Evolutionary conservation across 1,140 invertebrate species (phyloP), one percentile per base, ranked within the genome.

Genomic region (Harpegnathos saltator): DNA sequence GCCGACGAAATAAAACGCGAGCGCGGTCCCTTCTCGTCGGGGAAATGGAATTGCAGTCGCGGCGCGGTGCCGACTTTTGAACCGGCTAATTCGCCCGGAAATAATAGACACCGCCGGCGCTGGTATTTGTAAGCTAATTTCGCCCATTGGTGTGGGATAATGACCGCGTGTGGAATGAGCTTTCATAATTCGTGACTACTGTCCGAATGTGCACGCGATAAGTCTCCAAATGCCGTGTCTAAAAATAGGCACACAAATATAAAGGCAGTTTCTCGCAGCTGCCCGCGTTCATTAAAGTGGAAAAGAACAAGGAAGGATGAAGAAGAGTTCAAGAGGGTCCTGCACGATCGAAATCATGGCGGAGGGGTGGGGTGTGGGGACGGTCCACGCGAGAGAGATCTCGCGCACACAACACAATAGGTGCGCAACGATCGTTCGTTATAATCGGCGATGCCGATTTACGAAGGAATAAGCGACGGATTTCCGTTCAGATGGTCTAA

Each of bases 161-260:
- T 69, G 75, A 71, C 54, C 22, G 29, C 22, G 44, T 26, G 26
- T 24, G 68, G 56, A 75, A 82, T 62, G 48, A 72, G 68, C 61
- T 84, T 81, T 84, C 75, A 81, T 85, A 82, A 82, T 77, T 85
- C 81, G 59, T 83, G 26, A 73, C 65, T 68, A 61, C 19, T 11
- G 17, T 24, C 3, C 65, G 58, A 44, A 48, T 7, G 14, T 75
- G 52, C 38, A 78, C 44, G 62, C 63, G 54, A 50, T 15, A 12
- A 72, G n/a, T 19, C 50, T 29, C 54, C 52, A 63, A 77, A 52
- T 54, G 52, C 24, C 14, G 22, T 33, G 33, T 22, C 26, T 52
- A 81, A 61, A 81, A 52, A 62, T 50, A 33, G 24, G 33, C 2
- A 11, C 2, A 11, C 11, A 29, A 12, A 15, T 24, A 22, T 7